phyloP scores from a whole-genome alignment of 2,113 vertebrate species.

The Oriolus oriolus region DNA sequence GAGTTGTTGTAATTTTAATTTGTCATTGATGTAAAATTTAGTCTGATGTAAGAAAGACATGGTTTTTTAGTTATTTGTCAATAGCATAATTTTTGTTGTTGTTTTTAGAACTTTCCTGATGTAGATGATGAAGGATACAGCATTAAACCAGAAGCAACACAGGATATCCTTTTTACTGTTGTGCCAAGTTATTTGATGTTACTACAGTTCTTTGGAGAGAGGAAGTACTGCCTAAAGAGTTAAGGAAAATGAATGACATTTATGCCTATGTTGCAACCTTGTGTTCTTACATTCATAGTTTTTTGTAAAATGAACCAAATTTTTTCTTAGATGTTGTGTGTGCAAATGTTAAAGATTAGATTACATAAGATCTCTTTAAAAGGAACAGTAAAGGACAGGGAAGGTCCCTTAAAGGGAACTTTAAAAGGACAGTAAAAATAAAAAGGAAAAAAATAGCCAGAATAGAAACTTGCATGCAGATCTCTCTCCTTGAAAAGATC shows the following conservation, averaged over 20 bases:
- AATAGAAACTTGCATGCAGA: neutral
- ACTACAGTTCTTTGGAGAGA: neutral
- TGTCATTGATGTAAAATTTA: neutral
- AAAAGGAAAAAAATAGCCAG: neutral
- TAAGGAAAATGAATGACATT: neutral
- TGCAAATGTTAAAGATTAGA: neutral
- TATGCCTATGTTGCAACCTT: neutral
- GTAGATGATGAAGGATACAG: constrained; percentile 96
- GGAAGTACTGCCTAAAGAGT: neutral
- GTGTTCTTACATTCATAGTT: neutral
- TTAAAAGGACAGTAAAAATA: neutral
- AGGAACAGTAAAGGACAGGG: neutral
- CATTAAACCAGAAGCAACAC: constrained; percentile 89
- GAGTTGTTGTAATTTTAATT: neutral
- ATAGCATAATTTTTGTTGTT: neutral
- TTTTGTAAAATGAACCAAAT: neutral
- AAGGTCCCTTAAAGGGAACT: neutral
- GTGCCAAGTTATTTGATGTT: neutral
- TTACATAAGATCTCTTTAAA: neutral
- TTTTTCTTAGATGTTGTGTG: neutral
- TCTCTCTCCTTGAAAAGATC: neutral
- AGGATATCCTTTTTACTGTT: constrained; percentile 85
- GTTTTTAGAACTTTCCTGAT: constrained; percentile 86
- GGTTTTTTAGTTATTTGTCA: neutral
- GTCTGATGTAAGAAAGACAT: neutral